Percentiles rank a stretch among this genome's conserved stretches.
phyloP scores from a whole-genome alignment of 2,797 vertebrate genomes.

The Pseudopleuronectes americanus region DNA sequence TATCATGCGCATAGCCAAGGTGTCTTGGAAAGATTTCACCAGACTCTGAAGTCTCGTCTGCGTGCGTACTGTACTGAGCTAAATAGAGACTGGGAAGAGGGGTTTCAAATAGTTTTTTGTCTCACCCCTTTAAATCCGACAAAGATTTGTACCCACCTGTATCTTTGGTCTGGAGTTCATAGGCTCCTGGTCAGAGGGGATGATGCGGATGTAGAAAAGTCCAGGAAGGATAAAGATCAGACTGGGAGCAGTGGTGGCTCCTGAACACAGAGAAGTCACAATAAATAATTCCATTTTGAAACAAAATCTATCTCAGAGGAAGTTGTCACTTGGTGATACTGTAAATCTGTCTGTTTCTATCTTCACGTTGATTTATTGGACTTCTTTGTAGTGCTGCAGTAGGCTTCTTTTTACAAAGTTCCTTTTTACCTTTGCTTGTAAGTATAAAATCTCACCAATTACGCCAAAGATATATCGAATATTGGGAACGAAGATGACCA shows the following conservation, averaged over 20 bases:
- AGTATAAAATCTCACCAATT: conserved; percentile 76
- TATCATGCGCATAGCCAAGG: background rate
- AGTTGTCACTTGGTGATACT: too few species aligned
- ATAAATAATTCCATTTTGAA: background rate
- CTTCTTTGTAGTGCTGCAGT: background rate
- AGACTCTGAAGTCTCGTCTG: too few species aligned
- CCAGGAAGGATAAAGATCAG: conserved; percentile 92
- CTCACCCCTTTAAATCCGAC: too few species aligned
- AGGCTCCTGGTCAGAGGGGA: conserved; percentile 84
- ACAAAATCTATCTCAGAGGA: background rate
- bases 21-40: background rate
- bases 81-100: too few species aligned
- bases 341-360: too few species aligned
- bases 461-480: conserved; percentile 90
- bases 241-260: conserved; percentile 89
- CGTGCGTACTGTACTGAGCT: too few species aligned
- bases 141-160: conserved; percentile 74
- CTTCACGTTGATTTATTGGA: too few species aligned
- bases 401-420: background rate
- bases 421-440: background rate
- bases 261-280: conserved; percentile 63
- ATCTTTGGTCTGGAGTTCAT: conserved; percentile 87
- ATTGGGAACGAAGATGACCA: conserved; percentile 89
- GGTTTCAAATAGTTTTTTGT: too few species aligned
- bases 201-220: conserved; percentile 89